These are phyloP conservation scores for Paraplagusia blochii DNA, from an alignment of 2,113 vertebrate genomes.

Conservation along the genomic window DNA sequence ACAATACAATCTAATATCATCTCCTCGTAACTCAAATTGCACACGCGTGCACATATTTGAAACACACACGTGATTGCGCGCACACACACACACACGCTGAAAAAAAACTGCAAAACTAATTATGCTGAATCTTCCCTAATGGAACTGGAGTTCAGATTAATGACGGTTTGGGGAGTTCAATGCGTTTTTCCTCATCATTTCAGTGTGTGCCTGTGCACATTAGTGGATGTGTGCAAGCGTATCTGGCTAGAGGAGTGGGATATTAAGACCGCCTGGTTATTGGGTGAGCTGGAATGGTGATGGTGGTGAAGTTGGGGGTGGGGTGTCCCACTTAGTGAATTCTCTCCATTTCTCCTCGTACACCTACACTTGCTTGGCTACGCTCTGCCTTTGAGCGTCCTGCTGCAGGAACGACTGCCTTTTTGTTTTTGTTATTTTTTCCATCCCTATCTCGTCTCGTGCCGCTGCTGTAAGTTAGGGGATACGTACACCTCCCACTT, in stretches of 20 bases:
- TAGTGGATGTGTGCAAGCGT: constrained; percentile 9
- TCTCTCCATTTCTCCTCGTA: constrained; percentile 37
- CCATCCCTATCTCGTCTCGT: constrained; percentile 13
- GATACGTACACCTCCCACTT: constrained; percentile 25
- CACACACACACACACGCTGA: constrained; percentile 5
- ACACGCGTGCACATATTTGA: constrained; percentile 10
- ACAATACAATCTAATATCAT: constrained; percentile 71
- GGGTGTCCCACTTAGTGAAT: constrained; percentile 60
- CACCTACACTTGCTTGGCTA: constrained; percentile 46
- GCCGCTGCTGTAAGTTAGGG: constrained; percentile 36
- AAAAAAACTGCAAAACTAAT: constrained; percentile 62
- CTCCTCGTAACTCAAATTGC: constrained; percentile 49
- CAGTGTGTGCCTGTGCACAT: constrained; percentile 46
- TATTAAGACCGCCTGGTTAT: constrained; percentile 67
- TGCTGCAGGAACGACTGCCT: constrained; percentile 6
- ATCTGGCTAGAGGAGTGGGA: constrained; percentile 53
- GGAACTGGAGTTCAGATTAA: constrained; percentile 72
- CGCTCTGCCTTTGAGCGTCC: constrained; percentile 31
- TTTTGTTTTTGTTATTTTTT: constrained; percentile 11
- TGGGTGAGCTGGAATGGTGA: constrained; percentile 54
- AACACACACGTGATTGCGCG: constrained; percentile 1
- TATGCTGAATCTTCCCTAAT: constrained; percentile 73
- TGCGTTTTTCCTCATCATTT: constrained; percentile 69
- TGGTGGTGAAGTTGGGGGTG: constrained; percentile 11
- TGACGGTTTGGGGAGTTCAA: constrained; percentile 71